A percentile compares a stretch with the other conserved stretches of the same genome.
These are phyloP conservation scores for Tarsius wallacei DNA, from an alignment of 2,797 vertebrate genomes.

Conservation along the genomic window DNA sequence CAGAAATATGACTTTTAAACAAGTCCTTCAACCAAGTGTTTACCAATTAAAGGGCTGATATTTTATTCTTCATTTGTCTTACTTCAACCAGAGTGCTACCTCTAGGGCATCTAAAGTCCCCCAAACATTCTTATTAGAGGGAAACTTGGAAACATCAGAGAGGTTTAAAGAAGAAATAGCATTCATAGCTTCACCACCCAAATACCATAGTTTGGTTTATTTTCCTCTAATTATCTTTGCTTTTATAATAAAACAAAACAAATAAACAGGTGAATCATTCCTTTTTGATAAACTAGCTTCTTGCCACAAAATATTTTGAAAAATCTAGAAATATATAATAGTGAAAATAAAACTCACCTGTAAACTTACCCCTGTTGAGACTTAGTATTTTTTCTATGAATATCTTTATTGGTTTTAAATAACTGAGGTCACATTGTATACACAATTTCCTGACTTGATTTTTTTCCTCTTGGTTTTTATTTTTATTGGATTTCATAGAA, in stretches of 20 bases:
- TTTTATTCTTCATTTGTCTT: neutral
- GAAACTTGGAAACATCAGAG: neutral
- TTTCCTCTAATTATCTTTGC: slow-evolving; percentile 8
- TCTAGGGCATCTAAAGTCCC: neutral
- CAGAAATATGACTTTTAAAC: neutral
- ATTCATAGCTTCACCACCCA: neutral
- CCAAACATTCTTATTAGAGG: neutral
- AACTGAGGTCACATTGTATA: neutral
- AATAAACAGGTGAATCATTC: neutral
- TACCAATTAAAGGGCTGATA: neutral
- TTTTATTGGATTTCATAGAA: neutral
- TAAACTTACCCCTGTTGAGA: neutral
- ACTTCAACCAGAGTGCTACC: neutral
- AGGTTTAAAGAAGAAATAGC: neutral
- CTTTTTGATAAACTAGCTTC: neutral
- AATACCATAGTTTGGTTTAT: neutral
- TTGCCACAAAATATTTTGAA: neutral
- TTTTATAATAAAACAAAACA: slow-evolving; percentile 9
- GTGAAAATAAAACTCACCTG: neutral
- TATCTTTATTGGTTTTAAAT: neutral
- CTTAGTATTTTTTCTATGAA: neutral
- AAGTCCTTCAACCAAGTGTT: neutral
- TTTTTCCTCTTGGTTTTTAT: neutral
- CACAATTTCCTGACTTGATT: neutral
- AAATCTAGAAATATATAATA: neutral